Conservation (phyloP, 2,888 invertebrate genomes). For the Troglohyphantes excavatus region DNA sequence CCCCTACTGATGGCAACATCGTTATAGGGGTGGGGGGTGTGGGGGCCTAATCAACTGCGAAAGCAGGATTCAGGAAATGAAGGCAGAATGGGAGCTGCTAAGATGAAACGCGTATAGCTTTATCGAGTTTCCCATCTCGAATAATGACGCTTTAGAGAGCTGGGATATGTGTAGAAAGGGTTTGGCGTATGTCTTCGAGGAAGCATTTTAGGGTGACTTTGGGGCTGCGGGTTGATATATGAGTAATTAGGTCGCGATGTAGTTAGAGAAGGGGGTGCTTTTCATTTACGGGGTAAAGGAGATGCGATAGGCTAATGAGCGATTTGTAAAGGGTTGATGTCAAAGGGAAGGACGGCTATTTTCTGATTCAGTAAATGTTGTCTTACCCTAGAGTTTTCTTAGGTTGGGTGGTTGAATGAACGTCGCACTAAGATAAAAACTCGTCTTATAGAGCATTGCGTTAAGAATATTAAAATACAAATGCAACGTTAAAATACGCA, state of each 20-base stretch:
- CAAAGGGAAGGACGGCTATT: no score
- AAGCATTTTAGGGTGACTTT: not conserved
- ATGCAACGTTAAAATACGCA: no score
- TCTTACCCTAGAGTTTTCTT: no score
- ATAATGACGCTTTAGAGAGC: conserved; percentile 28
- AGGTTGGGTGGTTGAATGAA: no score
- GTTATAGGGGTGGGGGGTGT: not conserved
- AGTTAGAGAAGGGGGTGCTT: not conserved
- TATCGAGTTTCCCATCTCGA: conserved; percentile 44
- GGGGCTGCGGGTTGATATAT: not conserved
- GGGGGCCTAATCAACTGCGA: conserved; percentile 43
- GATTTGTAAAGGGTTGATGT: no score
- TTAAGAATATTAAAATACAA: no score
- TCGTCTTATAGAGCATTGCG: no score
- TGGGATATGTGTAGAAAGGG: not conserved
- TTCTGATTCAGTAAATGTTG: no score
- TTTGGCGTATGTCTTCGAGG: no score
- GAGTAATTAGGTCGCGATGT: not conserved
- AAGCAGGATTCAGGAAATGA: conserved; percentile 44
- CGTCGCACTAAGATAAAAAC: no score
- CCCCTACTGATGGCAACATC: conserved; percentile 23
- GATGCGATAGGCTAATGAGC: not conserved
- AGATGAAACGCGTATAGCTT: conserved; percentile 43
- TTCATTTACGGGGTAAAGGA: not conserved
- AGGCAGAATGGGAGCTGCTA: conserved; percentile 34